phyloP scores from a whole-genome alignment of 2,888 invertebrate genomes.

The Tryphoninae sp. region DNA sequence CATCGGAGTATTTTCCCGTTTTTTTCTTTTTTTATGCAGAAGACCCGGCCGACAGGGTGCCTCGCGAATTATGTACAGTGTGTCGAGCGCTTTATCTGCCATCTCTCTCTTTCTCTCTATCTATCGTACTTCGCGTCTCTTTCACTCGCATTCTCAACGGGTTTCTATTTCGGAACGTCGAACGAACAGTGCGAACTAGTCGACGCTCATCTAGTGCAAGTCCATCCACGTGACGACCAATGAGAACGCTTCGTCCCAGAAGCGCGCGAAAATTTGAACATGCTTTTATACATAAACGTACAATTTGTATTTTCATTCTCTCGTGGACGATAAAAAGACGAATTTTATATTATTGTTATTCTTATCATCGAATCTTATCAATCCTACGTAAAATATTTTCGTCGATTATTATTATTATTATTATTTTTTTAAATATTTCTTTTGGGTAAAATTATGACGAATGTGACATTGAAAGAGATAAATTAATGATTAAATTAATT shows the following conservation, averaged over 20 bases:
- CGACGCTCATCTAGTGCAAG: conserved; percentile 45
- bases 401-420: background rate
- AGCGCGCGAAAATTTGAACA: conserved; percentile 50
- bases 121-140: background rate
- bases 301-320: background rate
- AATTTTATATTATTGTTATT: background rate
- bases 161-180: conserved; percentile 58
- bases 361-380: background rate
- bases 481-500: too few relatives aligned
- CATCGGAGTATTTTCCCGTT: background rate
- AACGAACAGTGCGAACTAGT: conserved; percentile 12
- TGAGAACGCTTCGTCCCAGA: conserved; percentile 1
- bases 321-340: background rate
- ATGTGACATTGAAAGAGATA: too few relatives aligned
- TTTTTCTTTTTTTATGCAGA: background rate
- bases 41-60: background rate
- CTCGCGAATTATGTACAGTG: conserved; percentile 22
- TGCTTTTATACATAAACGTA: background rate
- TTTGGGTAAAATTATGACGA: too few relatives aligned
- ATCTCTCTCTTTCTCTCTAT: background rate
- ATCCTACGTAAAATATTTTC: background rate
- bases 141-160: conserved; percentile 33
- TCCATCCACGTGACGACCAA: conserved; percentile 37
- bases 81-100: background rate
- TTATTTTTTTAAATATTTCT: too few relatives aligned